Conservation (phyloP, 2,888 invertebrate species). For the Julus scanicus region DNA sequence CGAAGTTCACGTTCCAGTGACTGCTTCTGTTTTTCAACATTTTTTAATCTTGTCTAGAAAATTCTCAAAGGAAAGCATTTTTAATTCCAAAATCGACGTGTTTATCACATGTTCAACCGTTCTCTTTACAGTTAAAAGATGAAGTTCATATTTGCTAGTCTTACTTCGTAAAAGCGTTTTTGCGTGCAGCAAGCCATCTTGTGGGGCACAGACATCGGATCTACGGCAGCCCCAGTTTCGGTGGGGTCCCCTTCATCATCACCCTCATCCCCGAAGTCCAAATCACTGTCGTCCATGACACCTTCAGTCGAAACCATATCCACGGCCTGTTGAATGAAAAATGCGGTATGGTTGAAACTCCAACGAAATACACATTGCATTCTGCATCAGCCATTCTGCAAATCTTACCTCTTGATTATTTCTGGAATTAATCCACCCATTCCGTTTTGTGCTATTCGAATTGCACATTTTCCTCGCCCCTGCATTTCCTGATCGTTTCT, state of each 20-base stretch:
- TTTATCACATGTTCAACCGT: not conserved
- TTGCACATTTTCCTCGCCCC: slow-evolving; percentile 5
- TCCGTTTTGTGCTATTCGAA: not conserved
- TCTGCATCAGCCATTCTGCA: too few relatives aligned
- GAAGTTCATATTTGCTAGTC: not conserved
- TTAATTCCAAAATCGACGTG: not conserved
- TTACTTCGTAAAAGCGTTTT: slow-evolving; percentile 44
- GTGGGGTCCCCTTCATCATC: not conserved
- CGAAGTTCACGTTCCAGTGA: slow-evolving; percentile 15
- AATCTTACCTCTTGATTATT: slow-evolving; percentile 21
- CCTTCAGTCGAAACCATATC: not conserved
- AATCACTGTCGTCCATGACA: not conserved
- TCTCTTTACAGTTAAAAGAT: not conserved
- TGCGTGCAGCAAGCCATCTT: slow-evolving; percentile 2
- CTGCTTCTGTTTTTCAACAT: slow-evolving; percentile 44
- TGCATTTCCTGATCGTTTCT: not conserved
- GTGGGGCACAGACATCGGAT: not conserved
- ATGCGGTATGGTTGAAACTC: not conserved
- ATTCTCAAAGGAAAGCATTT: not conserved
- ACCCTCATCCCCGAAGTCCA: slow-evolving; percentile 29
- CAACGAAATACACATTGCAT: too few relatives aligned
- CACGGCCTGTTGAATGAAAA: not conserved
- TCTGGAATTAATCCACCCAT: slow-evolving; percentile 26
- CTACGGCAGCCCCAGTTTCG: not conserved
- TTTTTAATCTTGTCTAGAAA: slow-evolving; percentile 45